These are phyloP conservation scores for Amazona vittata DNA, from an alignment of 2,113 vertebrate species.

Conservation along the genomic window DNA sequence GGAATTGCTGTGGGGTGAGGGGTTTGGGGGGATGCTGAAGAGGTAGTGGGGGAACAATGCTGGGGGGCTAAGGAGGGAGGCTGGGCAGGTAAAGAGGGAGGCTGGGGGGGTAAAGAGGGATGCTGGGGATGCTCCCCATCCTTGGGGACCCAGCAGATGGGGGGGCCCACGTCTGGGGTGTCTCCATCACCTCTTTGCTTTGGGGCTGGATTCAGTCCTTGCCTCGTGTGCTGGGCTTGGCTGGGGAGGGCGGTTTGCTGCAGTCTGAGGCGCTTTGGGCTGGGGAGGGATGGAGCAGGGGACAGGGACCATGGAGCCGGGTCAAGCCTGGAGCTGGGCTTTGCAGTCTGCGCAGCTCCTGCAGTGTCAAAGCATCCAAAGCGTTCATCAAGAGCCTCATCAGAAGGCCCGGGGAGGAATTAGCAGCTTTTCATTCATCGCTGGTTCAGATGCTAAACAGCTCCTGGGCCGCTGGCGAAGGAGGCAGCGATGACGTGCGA, in stretches of 20 bases:
- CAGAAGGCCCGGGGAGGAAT: neutral
- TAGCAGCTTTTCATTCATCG: neutral
- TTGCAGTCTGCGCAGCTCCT: neutral
- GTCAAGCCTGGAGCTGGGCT: neutral
- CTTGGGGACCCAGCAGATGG: neutral
- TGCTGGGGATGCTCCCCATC: neutral
- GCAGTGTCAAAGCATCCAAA: neutral
- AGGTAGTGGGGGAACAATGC: too few relatives aligned
- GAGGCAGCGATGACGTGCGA: neutral
- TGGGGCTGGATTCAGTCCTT: neutral
- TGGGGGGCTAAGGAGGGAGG: too few relatives aligned
- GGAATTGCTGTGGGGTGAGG: too few relatives aligned
- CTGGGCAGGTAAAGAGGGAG: too few relatives aligned
- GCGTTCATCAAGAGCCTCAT: neutral
- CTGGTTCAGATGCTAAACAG: neutral
- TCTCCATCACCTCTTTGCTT: neutral
- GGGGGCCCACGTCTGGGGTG: accelerated
- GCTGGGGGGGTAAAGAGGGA: neutral
- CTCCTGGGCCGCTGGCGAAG: neutral
- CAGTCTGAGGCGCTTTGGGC: neutral
- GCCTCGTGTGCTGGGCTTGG: neutral
- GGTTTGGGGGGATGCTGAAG: too few relatives aligned
- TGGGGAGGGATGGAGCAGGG: neutral
- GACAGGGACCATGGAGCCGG: neutral
- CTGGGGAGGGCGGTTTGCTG: neutral